Conservation (phyloP, 2,113 vertebrate genomes). For the Delphinus delphis region DNA sequence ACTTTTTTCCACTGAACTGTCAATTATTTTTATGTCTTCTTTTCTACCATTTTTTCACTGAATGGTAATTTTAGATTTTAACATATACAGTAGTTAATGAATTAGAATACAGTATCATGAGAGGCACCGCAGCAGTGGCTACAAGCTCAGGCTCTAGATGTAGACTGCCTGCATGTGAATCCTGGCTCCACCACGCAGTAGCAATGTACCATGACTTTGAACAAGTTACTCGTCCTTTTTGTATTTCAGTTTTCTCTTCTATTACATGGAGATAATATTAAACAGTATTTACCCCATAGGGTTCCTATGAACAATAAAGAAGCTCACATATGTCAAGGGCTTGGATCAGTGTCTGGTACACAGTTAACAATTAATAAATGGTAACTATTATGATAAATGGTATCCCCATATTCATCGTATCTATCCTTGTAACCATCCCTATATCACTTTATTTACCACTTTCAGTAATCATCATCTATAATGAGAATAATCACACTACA, state of each 20-base stretch:
- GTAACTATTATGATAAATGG: neutral
- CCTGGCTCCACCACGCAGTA: neutral
- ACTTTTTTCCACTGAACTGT: neutral
- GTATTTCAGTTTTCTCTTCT: neutral
- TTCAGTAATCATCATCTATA: constrained; percentile 14
- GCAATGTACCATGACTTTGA: neutral
- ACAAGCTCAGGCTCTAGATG: neutral
- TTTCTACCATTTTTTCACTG: neutral
- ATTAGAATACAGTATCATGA: neutral
- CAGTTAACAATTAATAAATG: neutral
- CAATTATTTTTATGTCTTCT: neutral
- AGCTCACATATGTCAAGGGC: neutral
- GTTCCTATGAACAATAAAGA: neutral
- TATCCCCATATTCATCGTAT: neutral
- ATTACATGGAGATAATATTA: neutral
- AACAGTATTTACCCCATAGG: neutral
- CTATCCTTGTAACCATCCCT: neutral
- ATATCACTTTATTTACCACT: neutral
- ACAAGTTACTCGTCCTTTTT: neutral
- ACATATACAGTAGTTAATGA: neutral
- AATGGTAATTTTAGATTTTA: neutral
- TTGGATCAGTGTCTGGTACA: neutral
- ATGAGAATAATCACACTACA: neutral
- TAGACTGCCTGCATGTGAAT: neutral
- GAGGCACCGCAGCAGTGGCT: neutral